A percentile compares a stretch with the other conserved stretches of the same genome.
Conservation (phyloP, 2,888 invertebrate species). For the Lycia hirtaria region DNA sequence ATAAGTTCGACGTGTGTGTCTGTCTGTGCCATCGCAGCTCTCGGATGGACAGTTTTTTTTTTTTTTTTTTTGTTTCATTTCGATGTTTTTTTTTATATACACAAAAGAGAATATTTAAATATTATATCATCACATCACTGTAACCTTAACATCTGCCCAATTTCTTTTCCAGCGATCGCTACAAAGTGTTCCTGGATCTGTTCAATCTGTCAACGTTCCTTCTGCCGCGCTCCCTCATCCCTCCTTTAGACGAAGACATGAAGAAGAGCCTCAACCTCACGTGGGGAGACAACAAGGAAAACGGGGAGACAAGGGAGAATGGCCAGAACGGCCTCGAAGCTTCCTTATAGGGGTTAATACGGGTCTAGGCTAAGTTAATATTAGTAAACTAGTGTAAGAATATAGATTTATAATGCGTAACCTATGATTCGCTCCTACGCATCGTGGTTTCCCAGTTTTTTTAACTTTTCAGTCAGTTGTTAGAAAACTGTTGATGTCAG, state of each 20-base stretch:
- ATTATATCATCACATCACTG: not conserved
- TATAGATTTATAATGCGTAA: too few species aligned
- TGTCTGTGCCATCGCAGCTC: too few species aligned
- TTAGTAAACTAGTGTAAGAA: not conserved
- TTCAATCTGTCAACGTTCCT: slow-evolving; percentile 99
- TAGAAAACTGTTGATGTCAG: not conserved
- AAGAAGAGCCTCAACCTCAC: slow-evolving; percentile 88
- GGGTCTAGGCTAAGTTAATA: not conserved
- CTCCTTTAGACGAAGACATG: slow-evolving; percentile 94
- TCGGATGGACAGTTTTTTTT: too few species aligned
- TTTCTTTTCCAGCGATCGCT: slow-evolving; percentile 92
- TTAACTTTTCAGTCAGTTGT: too few species aligned
- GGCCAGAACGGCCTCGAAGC: slow-evolving; percentile 49
- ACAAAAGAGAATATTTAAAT: too few species aligned
- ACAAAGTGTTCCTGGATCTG: slow-evolving; percentile 98
- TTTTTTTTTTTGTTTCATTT: not conserved
- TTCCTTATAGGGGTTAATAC: slow-evolving; percentile 50
- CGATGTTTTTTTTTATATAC: too few species aligned
- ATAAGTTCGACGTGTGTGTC: too few species aligned
- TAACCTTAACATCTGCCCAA: not conserved
- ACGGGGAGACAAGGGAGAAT: slow-evolving; percentile 36
- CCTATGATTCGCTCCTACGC: too few species aligned
- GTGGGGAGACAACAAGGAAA: slow-evolving; percentile 72
- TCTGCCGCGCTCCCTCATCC: slow-evolving; percentile 96
- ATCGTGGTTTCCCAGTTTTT: too few species aligned